Evolutionary conservation across 1,140 invertebrate species (phyloP).

Genomic region (Papilio aristodemus): DNA sequence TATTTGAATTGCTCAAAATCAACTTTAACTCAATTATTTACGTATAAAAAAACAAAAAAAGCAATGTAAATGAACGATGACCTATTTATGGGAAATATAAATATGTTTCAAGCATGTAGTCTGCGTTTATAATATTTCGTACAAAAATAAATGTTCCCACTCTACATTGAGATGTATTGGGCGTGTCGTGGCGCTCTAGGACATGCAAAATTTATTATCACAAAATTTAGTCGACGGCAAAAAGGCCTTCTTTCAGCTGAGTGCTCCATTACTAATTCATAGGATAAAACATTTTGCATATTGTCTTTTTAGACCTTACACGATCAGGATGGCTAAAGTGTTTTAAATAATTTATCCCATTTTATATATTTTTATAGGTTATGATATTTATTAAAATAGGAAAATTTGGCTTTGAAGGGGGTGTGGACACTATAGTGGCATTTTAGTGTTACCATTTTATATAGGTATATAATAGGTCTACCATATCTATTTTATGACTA

Average conservation of each 20-base stretch:
- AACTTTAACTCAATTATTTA: too few species aligned
- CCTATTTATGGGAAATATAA: neutral
- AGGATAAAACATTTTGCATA: constrained; percentile 14
- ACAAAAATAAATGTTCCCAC: neutral
- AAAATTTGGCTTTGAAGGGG: too few species aligned
- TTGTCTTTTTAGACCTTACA: constrained; percentile 1
- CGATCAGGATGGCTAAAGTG: neutral
- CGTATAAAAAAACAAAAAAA: too few species aligned
- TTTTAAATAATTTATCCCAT: neutral
- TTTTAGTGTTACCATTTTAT: too few species aligned
- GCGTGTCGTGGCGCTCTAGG: neutral
- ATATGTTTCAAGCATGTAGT: neutral
- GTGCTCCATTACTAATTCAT: constrained; percentile 20
- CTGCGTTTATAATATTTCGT: neutral
- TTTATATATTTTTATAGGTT: too few species aligned
- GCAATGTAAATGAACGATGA: too few species aligned
- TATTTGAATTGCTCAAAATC: too few species aligned
- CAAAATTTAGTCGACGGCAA: constrained; percentile 1
- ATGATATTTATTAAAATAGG: too few species aligned
- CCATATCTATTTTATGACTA: too few species aligned
- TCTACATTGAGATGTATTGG: constrained; percentile 3
- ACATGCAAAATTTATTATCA: constrained; percentile 8
- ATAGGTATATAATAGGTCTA: too few species aligned
- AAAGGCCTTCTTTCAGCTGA: constrained; percentile 11
- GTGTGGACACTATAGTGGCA: too few species aligned